Percentiles rank a stretch among this genome's conserved stretches.
phyloP scores from a whole-genome alignment of 1,140 invertebrate genomes.

The Hirudo medicinalis region DNA sequence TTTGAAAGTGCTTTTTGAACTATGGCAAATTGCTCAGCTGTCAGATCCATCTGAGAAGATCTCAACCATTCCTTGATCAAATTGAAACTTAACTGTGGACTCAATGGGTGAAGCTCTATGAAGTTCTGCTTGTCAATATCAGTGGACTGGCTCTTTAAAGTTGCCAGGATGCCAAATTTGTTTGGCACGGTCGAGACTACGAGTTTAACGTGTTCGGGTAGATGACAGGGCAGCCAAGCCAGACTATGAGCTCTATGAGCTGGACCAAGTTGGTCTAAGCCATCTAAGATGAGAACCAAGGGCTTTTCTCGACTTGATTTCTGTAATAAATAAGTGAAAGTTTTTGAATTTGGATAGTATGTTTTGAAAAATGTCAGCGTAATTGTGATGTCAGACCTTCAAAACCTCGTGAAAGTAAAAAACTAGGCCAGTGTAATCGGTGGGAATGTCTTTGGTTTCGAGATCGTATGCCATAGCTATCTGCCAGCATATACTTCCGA shows the following conservation, averaged over 20 bases:
- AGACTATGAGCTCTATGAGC: conserved; percentile 12
- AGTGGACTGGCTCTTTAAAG: neutral
- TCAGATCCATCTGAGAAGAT: conserved; percentile 25
- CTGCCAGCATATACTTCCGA: conserved; percentile 76
- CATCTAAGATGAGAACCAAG: conserved; percentile 15
- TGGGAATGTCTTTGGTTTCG: conserved; percentile 10
- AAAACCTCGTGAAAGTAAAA: conserved; percentile 21
- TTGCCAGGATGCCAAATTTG: conserved; percentile 2
- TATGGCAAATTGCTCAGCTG: conserved; percentile 26
- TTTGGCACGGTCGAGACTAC: conserved; percentile 19
- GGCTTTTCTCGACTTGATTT: conserved; percentile 11
- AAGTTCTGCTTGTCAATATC: conserved; percentile 13
- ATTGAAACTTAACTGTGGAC: conserved; percentile 19
- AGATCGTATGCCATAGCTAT: conserved; percentile 18
- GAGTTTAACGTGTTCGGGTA: neutral
- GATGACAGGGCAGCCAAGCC: conserved; percentile 13
- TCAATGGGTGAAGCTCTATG: conserved; percentile 18
- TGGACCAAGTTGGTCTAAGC: conserved; percentile 13
- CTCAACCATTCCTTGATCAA: conserved; percentile 27
- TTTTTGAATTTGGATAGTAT: neutral
- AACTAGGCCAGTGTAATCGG: conserved; percentile 21
- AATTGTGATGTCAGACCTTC: conserved; percentile 6
- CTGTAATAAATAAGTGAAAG: conserved; percentile 4
- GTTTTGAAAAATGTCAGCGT: neutral
- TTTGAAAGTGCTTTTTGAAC: conserved; percentile 28